These are phyloP conservation scores for Amblyteles armatorius DNA, from an alignment of 2,888 invertebrate genomes.

Conservation along the genomic window DNA sequence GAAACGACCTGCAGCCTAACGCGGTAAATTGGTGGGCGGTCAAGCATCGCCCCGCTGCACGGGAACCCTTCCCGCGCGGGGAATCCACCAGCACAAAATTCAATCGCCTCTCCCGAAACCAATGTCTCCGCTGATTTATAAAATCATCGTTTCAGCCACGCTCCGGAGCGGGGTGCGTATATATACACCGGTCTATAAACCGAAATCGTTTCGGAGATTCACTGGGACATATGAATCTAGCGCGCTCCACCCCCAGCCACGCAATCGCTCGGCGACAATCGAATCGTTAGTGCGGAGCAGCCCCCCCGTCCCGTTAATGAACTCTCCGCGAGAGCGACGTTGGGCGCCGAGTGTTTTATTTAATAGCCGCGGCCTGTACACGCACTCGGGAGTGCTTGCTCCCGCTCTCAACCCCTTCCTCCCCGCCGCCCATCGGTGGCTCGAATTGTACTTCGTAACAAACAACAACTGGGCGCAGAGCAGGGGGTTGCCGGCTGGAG, in stretches of 20 bases:
- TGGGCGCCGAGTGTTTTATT: slow-evolving; percentile 80
- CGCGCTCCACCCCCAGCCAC: slow-evolving; percentile 72
- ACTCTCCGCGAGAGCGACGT: slow-evolving; percentile 79
- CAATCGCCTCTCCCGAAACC: slow-evolving; percentile 65
- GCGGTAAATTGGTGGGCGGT: background rate
- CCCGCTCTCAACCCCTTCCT: slow-evolving; percentile 26
- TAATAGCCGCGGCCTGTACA: slow-evolving; percentile 80
- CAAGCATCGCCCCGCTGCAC: background rate
- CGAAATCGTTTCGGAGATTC: slow-evolving; percentile 65
- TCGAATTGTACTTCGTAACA: slow-evolving; percentile 81
- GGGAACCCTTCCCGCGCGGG: slow-evolving; percentile 3
- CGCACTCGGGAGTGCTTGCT: slow-evolving; percentile 44
- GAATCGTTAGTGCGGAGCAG: slow-evolving; percentile 76
- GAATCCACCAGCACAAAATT: slow-evolving; percentile 59
- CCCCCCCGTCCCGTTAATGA: slow-evolving; percentile 77
- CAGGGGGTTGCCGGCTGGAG: background rate
- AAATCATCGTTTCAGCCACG: slow-evolving; percentile 65
- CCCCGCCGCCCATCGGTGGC: background rate
- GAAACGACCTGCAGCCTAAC: background rate
- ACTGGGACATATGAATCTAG: slow-evolving; percentile 70
- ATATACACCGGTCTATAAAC: slow-evolving; percentile 16
- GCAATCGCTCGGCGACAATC: slow-evolving; percentile 79
- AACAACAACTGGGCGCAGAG: slow-evolving; percentile 74
- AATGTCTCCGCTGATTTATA: slow-evolving; percentile 74
- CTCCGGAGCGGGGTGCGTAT: slow-evolving; percentile 23